phyloP scores from a whole-genome alignment of 2,113 vertebrate species.

The Mellivora capensis region DNA sequence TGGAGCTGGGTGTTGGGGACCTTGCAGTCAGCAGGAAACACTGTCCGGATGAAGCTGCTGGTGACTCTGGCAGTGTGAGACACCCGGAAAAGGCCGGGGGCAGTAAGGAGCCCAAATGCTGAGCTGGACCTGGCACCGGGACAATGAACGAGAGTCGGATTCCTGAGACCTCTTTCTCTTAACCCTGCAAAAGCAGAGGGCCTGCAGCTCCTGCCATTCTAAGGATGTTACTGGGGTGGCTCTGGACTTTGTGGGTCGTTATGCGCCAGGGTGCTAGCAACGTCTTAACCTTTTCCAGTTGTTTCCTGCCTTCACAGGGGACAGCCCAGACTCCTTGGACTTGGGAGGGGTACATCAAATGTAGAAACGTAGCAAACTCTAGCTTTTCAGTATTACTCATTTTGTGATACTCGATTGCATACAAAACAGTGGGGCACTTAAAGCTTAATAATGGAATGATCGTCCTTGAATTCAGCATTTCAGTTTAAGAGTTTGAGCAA shows the following conservation, averaged over 20 bases:
- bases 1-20: background rate
- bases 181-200: background rate
- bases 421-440: background rate
- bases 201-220: background rate
- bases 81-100: background rate
- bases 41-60: fast-evolving
- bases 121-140: background rate
- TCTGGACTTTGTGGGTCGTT: too few species aligned
- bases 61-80: background rate
- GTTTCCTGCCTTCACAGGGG: background rate
- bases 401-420: background rate
- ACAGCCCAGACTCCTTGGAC: background rate
- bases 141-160: background rate
- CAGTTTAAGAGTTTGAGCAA: background rate
- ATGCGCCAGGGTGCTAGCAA: background rate
- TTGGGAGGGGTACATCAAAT: background rate
- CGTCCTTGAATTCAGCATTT: background rate
- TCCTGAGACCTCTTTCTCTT: background rate
- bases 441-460: background rate
- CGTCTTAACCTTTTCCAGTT: background rate
- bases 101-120: background rate
- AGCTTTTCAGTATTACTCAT: background rate
- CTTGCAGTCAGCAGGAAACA: background rate
- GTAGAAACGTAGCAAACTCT: background rate
- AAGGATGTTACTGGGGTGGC: background rate